Evolutionary conservation across 2,797 vertebrate species (phyloP).

Genomic region (Chromobotia macracanthus): DNA sequence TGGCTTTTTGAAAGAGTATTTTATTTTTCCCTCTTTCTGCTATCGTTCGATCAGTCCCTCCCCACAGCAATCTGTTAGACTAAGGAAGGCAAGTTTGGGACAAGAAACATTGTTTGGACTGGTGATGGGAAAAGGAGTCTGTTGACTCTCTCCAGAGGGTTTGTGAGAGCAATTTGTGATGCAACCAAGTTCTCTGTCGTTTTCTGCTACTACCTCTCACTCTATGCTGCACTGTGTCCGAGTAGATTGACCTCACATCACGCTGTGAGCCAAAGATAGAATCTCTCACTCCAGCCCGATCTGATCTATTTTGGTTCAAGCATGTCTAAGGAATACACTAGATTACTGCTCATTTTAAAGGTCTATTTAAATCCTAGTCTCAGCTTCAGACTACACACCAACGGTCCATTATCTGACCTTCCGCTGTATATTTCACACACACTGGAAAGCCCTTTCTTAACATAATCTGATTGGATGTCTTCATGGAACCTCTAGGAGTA

Average conservation of each 20-base stretch:
- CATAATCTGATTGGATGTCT: slow-evolving; percentile 14
- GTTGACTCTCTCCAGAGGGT: slow-evolving; percentile 22
- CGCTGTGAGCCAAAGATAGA: slow-evolving; percentile 22
- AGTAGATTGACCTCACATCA: slow-evolving; percentile 26
- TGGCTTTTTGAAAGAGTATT: slow-evolving; percentile 47
- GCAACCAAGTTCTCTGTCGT: slow-evolving; percentile 1
- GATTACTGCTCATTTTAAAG: slow-evolving; percentile 2
- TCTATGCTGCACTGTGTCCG: slow-evolving; percentile 7
- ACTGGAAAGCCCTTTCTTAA: background rate
- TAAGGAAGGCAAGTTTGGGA: slow-evolving; percentile 18
- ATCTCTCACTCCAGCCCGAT: slow-evolving; percentile 19
- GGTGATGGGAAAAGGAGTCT: slow-evolving; percentile 27
- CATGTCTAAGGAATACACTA: slow-evolving; percentile 28
- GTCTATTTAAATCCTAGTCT: slow-evolving; percentile 25
- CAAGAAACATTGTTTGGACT: slow-evolving; percentile 42
- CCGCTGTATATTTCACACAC: slow-evolving; percentile 16
- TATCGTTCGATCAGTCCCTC: slow-evolving; percentile 48
- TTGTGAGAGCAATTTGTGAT: slow-evolving; percentile 32
- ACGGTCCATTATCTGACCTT: background rate
- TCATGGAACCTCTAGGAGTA: background rate
- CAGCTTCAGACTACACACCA: slow-evolving; percentile 7
- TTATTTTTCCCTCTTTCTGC: slow-evolving; percentile 27
- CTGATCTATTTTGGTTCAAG: slow-evolving; percentile 32
- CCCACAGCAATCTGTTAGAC: slow-evolving; percentile 46
- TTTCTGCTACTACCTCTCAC: slow-evolving; percentile 2